phyloP scores from a whole-genome alignment of 2,113 vertebrate species.

The Pristiophorus japonicus region DNA sequence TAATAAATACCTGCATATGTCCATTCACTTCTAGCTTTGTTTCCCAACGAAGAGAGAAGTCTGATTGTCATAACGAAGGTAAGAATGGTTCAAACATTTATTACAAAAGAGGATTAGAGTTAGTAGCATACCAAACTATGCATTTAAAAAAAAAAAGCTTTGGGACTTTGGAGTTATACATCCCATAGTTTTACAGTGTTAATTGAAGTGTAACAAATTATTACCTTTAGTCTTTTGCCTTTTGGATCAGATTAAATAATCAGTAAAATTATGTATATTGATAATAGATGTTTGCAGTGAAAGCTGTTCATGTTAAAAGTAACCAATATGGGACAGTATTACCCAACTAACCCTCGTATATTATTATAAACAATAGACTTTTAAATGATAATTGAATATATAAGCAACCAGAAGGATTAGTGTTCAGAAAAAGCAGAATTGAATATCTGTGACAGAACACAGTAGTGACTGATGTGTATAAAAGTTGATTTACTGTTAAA shows the following conservation, averaged over 20 bases:
- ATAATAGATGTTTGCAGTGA: not conserved
- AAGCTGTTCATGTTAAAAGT: not conserved
- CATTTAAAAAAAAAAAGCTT: conserved; percentile 1
- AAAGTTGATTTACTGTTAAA: not conserved
- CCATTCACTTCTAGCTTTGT: conserved; percentile 15
- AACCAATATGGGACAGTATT: not conserved
- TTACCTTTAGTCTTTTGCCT: not conserved
- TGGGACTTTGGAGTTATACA: not conserved
- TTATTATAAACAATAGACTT: not conserved
- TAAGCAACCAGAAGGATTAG: not conserved
- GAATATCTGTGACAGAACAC: not conserved
- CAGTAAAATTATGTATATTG: not conserved
- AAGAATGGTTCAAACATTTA: conserved; percentile 32
- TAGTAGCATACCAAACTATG: too few species aligned
- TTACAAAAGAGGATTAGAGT: conserved; percentile 4
- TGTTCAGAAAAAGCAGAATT: not conserved
- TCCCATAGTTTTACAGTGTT: not conserved
- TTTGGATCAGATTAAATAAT: not conserved
- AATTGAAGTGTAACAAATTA: not conserved
- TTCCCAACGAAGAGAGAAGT: conserved; percentile 9
- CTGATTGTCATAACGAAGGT: conserved; percentile 26
- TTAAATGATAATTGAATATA: not conserved
- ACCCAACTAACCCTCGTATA: not conserved
- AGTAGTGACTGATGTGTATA: not conserved
- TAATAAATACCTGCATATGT: conserved; percentile 21